Evolutionary conservation across 1,140 invertebrate genomes (phyloP).

Genomic region (Rhizoglyphus robini): DNA sequence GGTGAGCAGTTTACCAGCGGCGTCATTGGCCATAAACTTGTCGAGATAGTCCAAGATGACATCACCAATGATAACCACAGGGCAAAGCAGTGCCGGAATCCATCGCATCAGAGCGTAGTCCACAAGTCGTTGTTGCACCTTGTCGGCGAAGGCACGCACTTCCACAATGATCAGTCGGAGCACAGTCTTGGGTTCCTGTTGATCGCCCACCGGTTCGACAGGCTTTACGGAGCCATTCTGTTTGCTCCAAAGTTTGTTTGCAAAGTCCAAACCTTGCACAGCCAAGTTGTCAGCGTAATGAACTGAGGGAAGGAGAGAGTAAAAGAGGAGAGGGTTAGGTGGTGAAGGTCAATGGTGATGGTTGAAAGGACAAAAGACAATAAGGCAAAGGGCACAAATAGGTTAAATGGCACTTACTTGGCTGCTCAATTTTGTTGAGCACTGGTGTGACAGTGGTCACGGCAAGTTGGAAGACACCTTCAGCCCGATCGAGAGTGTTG

Average conservation of each 20-base stretch:
- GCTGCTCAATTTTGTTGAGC: constrained; percentile 5
- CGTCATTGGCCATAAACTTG: background rate
- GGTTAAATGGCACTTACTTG: no score
- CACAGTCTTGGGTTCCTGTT: background rate
- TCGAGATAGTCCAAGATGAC: background rate
- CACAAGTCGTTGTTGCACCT: background rate
- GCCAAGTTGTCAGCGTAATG: background rate
- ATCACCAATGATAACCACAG: no score
- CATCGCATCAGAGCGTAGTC: background rate
- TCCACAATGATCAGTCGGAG: background rate
- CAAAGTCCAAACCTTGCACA: background rate
- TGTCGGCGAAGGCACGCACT: constrained; percentile 1
- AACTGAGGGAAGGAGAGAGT: background rate
- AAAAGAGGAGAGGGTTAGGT: no score
- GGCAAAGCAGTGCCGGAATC: background rate
- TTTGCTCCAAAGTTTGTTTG: background rate
- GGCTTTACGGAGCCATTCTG: background rate
- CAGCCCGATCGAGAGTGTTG: background rate
- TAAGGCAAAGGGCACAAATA: no score
- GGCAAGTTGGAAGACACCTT: background rate
- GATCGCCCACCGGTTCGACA: background rate
- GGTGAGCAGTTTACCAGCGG: background rate
- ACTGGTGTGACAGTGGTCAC: background rate
- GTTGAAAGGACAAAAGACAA: no score
- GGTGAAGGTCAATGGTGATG: background rate